Percentiles rank a stretch among this genome's conserved stretches.
These are phyloP conservation scores for Protobothrops mucrosquamatus DNA, from an alignment of 2,113 vertebrate genomes.

Conservation along the genomic window DNA sequence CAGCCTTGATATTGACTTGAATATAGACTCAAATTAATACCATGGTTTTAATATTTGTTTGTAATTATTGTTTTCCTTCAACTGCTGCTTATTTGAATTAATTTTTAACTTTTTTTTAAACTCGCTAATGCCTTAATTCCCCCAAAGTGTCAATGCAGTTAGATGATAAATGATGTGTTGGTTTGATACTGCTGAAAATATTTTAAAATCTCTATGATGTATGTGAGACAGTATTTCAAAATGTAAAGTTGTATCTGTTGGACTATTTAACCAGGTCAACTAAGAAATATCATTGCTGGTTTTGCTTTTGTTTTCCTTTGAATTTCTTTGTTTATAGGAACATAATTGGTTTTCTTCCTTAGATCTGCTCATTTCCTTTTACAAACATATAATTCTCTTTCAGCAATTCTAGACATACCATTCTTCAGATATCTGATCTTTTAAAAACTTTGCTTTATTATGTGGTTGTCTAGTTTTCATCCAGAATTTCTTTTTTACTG, in stretches of 20 bases:
- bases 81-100: background rate
- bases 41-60: background rate
- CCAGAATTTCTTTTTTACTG: constrained; percentile 12
- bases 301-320: constrained; percentile 13
- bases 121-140: background rate
- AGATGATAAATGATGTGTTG: background rate
- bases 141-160: background rate
- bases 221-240: background rate
- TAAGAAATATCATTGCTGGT: constrained; percentile 3
- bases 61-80: background rate
- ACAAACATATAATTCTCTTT: constrained; percentile 12
- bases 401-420: background rate
- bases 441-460: constrained; percentile 17
- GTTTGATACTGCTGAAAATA: background rate
- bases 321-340: constrained; percentile 1
- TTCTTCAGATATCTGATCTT: background rate
- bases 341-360: constrained; percentile 10
- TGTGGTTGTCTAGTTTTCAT: constrained; percentile 26
- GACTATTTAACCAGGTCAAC: background rate
- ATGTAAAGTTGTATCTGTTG: background rate
- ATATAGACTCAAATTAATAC: constrained; percentile 25
- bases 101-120: background rate
- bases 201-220: background rate
- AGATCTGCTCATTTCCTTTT: constrained; percentile 27
- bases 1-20: constrained; percentile 31